phyloP scores from a whole-genome alignment of 1,140 invertebrate genomes.

The Carcinoscorpius rotundicauda region DNA sequence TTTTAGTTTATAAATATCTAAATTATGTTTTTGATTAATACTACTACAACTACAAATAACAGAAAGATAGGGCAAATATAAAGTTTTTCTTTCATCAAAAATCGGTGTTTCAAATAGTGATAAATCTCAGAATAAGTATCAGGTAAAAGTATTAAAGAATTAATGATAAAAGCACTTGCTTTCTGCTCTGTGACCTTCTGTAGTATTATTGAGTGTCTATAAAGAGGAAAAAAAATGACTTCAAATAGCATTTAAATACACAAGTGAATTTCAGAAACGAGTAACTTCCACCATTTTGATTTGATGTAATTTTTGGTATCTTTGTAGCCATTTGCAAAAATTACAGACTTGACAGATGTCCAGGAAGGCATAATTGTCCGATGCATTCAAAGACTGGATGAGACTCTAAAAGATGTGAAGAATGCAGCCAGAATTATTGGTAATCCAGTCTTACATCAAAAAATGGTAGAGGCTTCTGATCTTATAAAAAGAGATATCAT shows the following conservation, averaged over 20 bases:
- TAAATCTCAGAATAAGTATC: no score
- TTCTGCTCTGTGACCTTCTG: no score
- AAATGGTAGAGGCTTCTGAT: slow-evolving; percentile 89
- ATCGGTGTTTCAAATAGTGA: no score
- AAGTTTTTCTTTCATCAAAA: no score
- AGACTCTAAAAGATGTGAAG: slow-evolving; percentile 80
- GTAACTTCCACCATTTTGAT: not conserved
- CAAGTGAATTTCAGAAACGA: not conserved
- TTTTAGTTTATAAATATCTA: no score
- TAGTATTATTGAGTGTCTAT: not conserved
- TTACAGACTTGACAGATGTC: slow-evolving; percentile 78
- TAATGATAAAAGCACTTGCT: no score
- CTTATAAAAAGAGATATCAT: slow-evolving; percentile 96
- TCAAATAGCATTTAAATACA: not conserved
- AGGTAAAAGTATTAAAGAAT: no score
- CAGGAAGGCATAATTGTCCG: slow-evolving; percentile 97
- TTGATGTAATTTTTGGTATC: not conserved
- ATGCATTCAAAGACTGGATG: slow-evolving; percentile 91
- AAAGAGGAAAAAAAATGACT: not conserved
- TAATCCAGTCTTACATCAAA: slow-evolving; percentile 73
- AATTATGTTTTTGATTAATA: no score
- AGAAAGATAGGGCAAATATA: no score
- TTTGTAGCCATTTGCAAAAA: slow-evolving; percentile 72
- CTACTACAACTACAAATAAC: no score
- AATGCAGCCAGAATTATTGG: slow-evolving; percentile 88